Conservation (phyloP, 1,140 invertebrate genomes). For the Oryctes rhinoceros region DNA sequence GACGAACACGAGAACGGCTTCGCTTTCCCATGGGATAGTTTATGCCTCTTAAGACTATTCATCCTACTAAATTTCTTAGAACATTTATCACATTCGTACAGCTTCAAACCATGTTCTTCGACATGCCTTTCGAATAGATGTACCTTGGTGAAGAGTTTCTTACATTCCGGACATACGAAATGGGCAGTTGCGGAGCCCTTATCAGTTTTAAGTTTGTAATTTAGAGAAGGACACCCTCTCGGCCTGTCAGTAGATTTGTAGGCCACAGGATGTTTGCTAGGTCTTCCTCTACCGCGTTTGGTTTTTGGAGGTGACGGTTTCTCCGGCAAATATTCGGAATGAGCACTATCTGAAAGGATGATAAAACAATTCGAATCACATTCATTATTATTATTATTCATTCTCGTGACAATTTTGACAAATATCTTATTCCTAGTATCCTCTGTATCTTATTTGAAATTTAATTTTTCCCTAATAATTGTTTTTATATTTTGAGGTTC, state of each 20-base stretch:
- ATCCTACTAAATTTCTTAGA: slow-evolving; percentile 53
- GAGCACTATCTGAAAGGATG: slow-evolving; percentile 45
- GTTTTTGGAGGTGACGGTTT: slow-evolving; percentile 39
- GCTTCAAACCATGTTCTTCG: slow-evolving; percentile 52
- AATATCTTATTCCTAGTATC: too few relatives aligned
- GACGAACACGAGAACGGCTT: slow-evolving; percentile 64
- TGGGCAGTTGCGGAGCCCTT: slow-evolving; percentile 50
- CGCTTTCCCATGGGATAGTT: slow-evolving; percentile 53
- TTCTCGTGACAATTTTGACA: too few relatives aligned
- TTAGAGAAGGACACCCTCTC: slow-evolving; percentile 45
- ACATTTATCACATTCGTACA: slow-evolving; percentile 54
- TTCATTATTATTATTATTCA: too few relatives aligned
- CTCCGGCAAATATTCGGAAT: slow-evolving; percentile 52
- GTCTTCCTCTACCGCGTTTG: slow-evolving; percentile 50
- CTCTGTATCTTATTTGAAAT: too few relatives aligned
- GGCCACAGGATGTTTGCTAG: slow-evolving; percentile 46
- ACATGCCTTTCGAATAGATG: slow-evolving; percentile 54
- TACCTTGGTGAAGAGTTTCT: slow-evolving; percentile 52
- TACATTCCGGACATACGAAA: slow-evolving; percentile 55
- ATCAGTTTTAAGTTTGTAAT: slow-evolving; percentile 45
- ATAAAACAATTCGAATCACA: neutral
- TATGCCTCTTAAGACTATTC: slow-evolving; percentile 56
- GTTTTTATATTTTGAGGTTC: too few relatives aligned
- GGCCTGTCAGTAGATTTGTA: slow-evolving; percentile 44
- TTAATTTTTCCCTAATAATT: too few relatives aligned